Evolutionary conservation across 2,113 vertebrate genomes (phyloP).

Genomic region (Platycercus adscitus): DNA sequence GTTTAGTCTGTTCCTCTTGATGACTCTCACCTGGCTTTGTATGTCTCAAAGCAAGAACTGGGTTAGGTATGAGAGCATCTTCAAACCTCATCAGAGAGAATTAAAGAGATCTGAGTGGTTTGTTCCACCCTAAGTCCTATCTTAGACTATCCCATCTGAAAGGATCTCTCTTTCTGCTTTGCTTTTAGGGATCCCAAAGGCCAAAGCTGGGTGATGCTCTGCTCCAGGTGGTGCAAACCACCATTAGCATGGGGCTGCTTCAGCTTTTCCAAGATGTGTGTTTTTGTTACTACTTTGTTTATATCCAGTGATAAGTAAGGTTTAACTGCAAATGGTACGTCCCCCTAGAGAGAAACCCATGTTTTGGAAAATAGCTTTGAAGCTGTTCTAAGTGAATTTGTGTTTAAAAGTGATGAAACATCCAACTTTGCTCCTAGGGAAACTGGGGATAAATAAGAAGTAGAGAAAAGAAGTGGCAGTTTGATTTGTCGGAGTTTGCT

Average conservation of each 20-base stretch:
- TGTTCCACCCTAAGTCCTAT: not conserved
- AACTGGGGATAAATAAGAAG: not conserved
- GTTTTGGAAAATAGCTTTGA: conserved; percentile 1
- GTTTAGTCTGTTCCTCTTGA: not conserved
- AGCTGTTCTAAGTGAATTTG: not conserved
- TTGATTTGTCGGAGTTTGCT: conserved; percentile 24
- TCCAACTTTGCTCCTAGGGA: not conserved
- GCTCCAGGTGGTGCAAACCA: not conserved
- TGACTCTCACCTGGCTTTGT: not conserved
- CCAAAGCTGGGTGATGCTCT: not conserved
- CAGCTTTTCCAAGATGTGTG: not conserved
- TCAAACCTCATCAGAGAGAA: not conserved
- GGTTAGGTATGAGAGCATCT: not conserved
- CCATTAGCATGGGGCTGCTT: not conserved
- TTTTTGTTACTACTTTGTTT: not conserved
- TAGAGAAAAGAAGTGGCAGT: not conserved
- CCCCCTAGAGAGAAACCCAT: not conserved
- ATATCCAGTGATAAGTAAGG: not conserved
- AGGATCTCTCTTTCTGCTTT: not conserved
- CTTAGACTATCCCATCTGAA: not conserved
- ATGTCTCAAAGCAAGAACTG: not conserved
- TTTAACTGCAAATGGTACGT: not conserved
- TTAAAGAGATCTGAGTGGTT: not conserved
- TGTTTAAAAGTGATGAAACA: not conserved
- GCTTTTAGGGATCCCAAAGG: not conserved